Percentiles rank a stretch among this genome's conserved stretches.
Evolutionary conservation across 2,888 invertebrate genomes (phyloP).

Genomic region (Dolomedes plantarius): DNA sequence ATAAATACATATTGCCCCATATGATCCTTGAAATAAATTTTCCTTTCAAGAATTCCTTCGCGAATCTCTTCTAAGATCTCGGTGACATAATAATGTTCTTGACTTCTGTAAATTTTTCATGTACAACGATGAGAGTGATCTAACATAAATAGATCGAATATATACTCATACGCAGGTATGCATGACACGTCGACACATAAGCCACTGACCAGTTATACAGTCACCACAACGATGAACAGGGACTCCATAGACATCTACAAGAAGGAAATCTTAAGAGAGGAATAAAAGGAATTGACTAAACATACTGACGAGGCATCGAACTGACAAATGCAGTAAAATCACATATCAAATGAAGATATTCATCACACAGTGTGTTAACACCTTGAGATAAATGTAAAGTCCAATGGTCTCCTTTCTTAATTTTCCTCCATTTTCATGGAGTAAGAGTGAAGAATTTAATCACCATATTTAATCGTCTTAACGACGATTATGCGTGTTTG

Average conservation of each 20-base stretch:
- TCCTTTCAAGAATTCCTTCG: no score
- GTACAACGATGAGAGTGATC: neutral
- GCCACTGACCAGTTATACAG: neutral
- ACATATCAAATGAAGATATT: neutral
- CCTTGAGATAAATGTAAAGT: no score
- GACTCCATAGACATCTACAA: neutral
- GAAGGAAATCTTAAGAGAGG: neutral
- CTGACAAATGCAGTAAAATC: neutral
- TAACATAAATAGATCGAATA: neutral
- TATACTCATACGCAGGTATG: neutral
- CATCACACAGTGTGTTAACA: no score
- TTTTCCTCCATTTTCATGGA: no score
- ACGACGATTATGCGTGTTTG: neutral
- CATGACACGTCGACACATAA: neutral
- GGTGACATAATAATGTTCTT: slow-evolving; percentile 78
- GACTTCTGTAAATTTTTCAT: slow-evolving; percentile 90
- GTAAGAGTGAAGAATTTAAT: no score
- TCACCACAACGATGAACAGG: neutral
- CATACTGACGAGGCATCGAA: no score
- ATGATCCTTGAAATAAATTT: no score
- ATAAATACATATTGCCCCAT: no score
- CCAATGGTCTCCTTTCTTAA: no score
- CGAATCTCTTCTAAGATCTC: neutral
- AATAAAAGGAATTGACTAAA: neutral
- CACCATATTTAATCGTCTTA: slow-evolving; percentile 8